Evolutionary conservation across 1,140 invertebrate genomes (phyloP).

Genomic region (Coptotermes formosanus): DNA sequence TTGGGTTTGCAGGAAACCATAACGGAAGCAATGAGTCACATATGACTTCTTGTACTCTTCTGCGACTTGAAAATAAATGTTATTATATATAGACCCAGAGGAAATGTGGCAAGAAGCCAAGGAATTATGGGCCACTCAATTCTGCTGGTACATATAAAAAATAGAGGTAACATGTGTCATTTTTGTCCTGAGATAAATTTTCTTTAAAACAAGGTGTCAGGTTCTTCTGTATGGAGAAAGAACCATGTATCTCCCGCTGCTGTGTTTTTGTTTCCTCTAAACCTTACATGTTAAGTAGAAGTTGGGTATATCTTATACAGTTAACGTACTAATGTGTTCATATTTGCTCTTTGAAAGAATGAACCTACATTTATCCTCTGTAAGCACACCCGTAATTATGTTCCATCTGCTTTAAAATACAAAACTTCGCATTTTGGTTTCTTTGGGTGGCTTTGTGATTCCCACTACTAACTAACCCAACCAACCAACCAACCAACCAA

Average conservation of each 20-base stretch:
- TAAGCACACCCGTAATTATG: too few species aligned
- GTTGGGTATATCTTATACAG: background rate
- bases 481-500: too few species aligned
- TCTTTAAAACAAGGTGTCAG: conserved; percentile 6
- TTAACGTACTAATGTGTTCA: background rate
- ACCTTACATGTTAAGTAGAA: too few species aligned
- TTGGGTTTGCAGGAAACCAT: background rate
- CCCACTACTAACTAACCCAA: too few species aligned
- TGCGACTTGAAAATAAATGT: background rate
- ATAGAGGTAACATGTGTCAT: background rate
- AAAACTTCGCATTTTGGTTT: too few species aligned
- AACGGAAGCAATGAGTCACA: background rate
- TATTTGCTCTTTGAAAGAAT: background rate
- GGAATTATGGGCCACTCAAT: background rate
- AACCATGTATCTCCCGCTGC: background rate
- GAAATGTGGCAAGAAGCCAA: background rate
- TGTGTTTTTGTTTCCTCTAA: background rate
- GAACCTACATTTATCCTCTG: too few species aligned
- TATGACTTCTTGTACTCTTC: background rate
- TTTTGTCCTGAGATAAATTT: conserved; percentile 5
- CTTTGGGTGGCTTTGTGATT: too few species aligned
- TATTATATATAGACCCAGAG: conserved; percentile 9
- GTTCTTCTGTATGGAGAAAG: background rate
- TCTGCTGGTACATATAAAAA: background rate
- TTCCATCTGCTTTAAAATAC: too few species aligned